Conservation (phyloP, 2,888 invertebrate genomes). For the Acanthoscelides obtectus region DNA sequence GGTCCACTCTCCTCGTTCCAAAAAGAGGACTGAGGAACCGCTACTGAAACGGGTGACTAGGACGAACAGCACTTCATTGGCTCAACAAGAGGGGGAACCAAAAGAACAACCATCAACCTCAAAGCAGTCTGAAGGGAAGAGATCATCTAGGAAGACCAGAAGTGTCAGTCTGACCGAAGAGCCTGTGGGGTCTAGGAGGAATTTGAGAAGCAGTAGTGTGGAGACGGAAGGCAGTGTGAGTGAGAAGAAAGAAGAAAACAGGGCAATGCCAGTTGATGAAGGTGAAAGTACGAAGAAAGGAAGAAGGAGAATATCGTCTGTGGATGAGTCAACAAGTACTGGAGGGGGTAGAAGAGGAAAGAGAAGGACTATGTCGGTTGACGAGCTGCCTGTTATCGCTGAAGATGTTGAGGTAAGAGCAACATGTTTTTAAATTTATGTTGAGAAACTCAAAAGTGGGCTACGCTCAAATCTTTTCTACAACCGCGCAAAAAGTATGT, state of each 20-base stretch:
- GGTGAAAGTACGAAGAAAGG: too few species aligned
- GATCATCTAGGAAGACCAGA: background rate
- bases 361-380: constrained; percentile 15
- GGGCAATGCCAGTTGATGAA: constrained; percentile 14
- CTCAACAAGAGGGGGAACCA: constrained; percentile 3
- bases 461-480: too few species aligned
- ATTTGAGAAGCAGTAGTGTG: constrained; percentile 21
- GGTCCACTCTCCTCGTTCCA: constrained; percentile 11
- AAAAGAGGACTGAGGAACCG: constrained; percentile 6
- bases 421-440: background rate
- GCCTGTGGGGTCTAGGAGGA: background rate
- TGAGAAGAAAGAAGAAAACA: constrained; percentile 4
- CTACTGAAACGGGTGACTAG: constrained; percentile 13
- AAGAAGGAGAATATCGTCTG: too few species aligned
- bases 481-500: too few species aligned
- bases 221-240: constrained; percentile 5
- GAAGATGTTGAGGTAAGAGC: constrained; percentile 14
- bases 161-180: background rate
- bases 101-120: background rate
- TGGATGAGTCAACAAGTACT: too few species aligned
- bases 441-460: background rate
- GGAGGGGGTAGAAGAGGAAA: too few species aligned
- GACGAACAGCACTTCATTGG: constrained; percentile 10
- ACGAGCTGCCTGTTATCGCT: constrained; percentile 18
- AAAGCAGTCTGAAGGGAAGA: background rate